A percentile compares a stretch with the other conserved stretches of the same genome.
Conservation (phyloP, 2,113 vertebrate genomes). For the Circaetus gallicus region DNA sequence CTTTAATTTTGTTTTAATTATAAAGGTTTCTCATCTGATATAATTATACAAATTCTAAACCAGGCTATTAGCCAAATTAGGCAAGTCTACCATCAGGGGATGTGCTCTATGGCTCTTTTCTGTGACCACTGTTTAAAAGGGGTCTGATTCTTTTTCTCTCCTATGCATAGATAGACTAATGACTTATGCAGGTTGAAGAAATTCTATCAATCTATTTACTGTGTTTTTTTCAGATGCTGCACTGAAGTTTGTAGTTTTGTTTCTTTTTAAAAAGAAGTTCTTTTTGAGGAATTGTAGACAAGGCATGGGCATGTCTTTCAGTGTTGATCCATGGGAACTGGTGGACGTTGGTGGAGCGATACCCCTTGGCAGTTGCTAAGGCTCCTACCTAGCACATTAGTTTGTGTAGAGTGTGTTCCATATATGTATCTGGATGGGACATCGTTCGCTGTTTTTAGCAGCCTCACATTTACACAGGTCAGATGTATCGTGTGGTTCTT, state of each 20-base stretch:
- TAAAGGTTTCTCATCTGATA: background rate
- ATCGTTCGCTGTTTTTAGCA: background rate
- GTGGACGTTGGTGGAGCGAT: background rate
- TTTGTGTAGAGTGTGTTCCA: background rate
- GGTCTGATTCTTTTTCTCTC: background rate
- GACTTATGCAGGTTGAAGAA: background rate
- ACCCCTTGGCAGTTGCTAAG: background rate
- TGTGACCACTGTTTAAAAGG: background rate
- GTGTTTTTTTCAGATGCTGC: background rate
- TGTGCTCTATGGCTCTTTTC: background rate
- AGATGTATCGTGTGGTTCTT: background rate
- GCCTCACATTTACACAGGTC: background rate
- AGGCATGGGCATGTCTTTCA: background rate
- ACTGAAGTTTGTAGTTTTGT: background rate
- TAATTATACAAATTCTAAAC: background rate
- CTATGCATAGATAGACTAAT: background rate
- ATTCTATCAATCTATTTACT: background rate
- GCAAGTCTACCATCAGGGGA: background rate
- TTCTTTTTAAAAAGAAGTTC: background rate
- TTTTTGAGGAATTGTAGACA: background rate
- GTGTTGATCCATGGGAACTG: background rate
- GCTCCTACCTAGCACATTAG: background rate
- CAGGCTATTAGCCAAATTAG: background rate
- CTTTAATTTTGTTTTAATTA: background rate
- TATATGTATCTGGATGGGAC: background rate